Evolutionary conservation across 1,140 invertebrate genomes (phyloP), one percentile per base, ranked within the genome.

Genomic region (Trichoplusia ni): DNA sequence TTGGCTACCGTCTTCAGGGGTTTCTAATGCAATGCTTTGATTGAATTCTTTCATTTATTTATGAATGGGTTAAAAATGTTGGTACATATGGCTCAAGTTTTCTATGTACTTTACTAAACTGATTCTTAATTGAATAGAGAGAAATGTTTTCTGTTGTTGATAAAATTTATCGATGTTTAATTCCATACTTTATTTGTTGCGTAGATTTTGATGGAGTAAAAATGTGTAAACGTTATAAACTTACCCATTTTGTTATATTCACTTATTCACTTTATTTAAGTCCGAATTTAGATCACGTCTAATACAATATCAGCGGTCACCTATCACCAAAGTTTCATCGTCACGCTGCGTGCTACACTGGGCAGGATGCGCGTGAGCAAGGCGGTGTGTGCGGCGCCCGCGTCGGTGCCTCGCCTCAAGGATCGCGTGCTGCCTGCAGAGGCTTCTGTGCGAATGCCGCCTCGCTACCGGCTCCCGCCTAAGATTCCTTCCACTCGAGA

Each of bases 371-470:
- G 77, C 69, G 70, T 61, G 75, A 38, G 76, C 70, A 67, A 61
- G 54, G 19, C 70, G 71, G 64, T n/a, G 33, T 64, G 42, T 60
- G 53, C 16, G 59, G 64, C 72, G 70, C 59, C 46, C 67, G 60
- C 65, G 54, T 63, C 31, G 54, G 18, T 29, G n/a, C 19, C 53
- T 66, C 29, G 73, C 77, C 80, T 75, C 79, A 81, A 84, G 79
- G 84, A 79, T 73, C 86, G 83, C 86, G 85, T 86, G 82, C 40
- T 76, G 81, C 79, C 80, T 75, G 68, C 80, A 69, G 71, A 84
- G 86, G 84, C 86, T 90, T 82, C 78, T 75, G 76, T 81, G 84
- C 85, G 82, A 90, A 88, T 90, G 86, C 71, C 71, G 65, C 51
- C 47, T 72, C 44, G 72, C 72, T 77, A 75, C 79, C 81, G 75